Conservation (phyloP, 2,888 invertebrate genomes). For the Catotricha subobsoleta region DNA sequence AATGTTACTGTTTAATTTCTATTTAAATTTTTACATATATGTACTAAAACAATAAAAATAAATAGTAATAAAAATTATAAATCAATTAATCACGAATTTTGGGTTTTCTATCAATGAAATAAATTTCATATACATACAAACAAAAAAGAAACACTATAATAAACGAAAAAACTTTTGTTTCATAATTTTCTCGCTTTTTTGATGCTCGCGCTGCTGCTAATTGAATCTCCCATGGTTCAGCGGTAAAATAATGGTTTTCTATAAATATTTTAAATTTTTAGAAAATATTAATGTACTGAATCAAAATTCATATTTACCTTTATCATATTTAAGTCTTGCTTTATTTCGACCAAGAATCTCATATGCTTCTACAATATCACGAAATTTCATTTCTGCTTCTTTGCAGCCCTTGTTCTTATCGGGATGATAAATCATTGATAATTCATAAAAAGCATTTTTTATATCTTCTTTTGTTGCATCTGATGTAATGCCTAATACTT, state of each 20-base stretch:
- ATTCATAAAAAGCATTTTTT: constrained; percentile 73
- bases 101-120: too few species aligned
- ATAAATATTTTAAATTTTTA: neutral
- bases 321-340: constrained; percentile 63
- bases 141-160: too few species aligned
- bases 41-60: too few species aligned
- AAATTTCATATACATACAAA: too few species aligned
- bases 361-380: constrained; percentile 67
- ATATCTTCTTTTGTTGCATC: constrained; percentile 65
- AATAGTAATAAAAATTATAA: too few species aligned
- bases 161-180: too few species aligned
- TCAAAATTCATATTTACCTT: constrained; percentile 31
- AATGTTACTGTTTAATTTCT: too few species aligned
- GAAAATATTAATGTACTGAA: neutral
- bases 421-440: constrained; percentile 77
- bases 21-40: too few species aligned
- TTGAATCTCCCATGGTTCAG: too few species aligned
- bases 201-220: too few species aligned
- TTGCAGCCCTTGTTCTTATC: constrained; percentile 53
- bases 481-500: constrained; percentile 37
- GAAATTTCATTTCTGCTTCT: constrained; percentile 48
- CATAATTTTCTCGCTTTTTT: too few species aligned
- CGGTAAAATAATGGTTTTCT: neutral
- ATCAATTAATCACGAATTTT: too few species aligned
- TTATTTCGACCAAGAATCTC: constrained; percentile 64